Base-by-base conservation (phyloP, 2,888 invertebrate species). In the Agrochola lychnidis region DNA sequence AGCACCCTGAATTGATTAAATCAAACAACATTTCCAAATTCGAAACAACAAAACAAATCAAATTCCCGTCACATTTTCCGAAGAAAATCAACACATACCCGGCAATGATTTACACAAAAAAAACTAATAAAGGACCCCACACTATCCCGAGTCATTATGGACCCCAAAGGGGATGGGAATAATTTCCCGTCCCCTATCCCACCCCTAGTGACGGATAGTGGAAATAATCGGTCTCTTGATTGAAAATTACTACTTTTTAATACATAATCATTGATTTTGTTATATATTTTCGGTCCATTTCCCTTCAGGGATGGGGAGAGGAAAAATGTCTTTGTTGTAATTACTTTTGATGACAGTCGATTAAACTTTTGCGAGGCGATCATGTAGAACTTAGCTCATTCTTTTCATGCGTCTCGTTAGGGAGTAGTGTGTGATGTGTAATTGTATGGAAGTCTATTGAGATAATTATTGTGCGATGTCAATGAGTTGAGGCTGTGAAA, bases 141-240 rank as follows among this genome's bases (percentile, higher is more conserved):
- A 84, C 77, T 84, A 78, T 73, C 45, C 61, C 71, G 30, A 62
- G 68, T 81, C 83, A 88, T 88, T 86, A 87, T 70, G 78, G 79
- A 81, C 85, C 88, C 86, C 72, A 59, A 57, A 77, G 68, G 81
- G 82, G 80, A 75, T 71, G 71, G 30, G 83, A 87, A 87, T 88
- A 76, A 86, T 87, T 83, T 81, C 75, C 78, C 64, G 48, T 69
- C 73, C 83, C 87, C 82, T 63, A 22, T 67, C 9, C 69, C 25
- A 66, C 61, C 78, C 81, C 73, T 75, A 68, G 69, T 73, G 82
- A 81, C 77, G 83, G 79, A 83, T 90, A 88, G 89, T 90, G 89
- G 90, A 89, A 91, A 87, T 93, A 93, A 93, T 93, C 85, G 89
- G 45, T 48, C 74, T 69, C 86, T 88, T 91, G 90, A 93, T 93